Base-by-base conservation (phyloP, 2,888 invertebrate genomes). In the Conus canariensis region DNA sequence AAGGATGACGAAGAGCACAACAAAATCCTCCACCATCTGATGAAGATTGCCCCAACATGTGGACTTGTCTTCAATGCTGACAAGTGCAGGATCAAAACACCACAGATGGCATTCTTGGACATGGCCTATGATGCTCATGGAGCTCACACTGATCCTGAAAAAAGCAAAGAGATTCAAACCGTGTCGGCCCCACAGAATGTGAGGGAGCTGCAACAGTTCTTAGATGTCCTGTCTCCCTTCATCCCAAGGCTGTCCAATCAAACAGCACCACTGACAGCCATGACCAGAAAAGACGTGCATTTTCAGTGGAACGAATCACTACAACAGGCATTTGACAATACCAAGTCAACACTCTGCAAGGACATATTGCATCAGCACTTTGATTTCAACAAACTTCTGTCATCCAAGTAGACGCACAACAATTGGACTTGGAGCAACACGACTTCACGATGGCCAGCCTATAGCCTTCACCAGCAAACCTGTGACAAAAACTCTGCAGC, bases 31-130 rank as follows among this genome's bases (percentile, higher is more conserved):
- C 80, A 80, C 6, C 80, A 80, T 16, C 45, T 80, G 14, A 80
- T 80, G 80, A 80, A 80, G 30, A 45, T 5, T 30, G 56, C 80
- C 7, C 80, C 8, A 30, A 80, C n/a, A 30, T 30, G 80, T 80
- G 80, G 80, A 25, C 30, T 80, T n/a, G 30, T 80, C 80, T 30
- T 83, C 83, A 83, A 83, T 22, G 83, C 12, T 16, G 60, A 64
- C 12, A 74, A 74, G 19, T 74, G 74, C 74, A 22, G 19, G 22
- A 74, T 74, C 74, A 74, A 74, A 16, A 64, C 60, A 64, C 60
- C 60, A 10, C 60, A 64, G 60, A 4, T 64, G 12, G 16, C 10
- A 64, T 64, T 64, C 16, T 64, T 64, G 12, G 60, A 19, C 25
- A 83, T 83, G 83, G 16, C 58, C 22, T 56, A 58, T 19, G 83